Conservation (phyloP, 2,888 invertebrate genomes). For the Tiliacea citrago region DNA sequence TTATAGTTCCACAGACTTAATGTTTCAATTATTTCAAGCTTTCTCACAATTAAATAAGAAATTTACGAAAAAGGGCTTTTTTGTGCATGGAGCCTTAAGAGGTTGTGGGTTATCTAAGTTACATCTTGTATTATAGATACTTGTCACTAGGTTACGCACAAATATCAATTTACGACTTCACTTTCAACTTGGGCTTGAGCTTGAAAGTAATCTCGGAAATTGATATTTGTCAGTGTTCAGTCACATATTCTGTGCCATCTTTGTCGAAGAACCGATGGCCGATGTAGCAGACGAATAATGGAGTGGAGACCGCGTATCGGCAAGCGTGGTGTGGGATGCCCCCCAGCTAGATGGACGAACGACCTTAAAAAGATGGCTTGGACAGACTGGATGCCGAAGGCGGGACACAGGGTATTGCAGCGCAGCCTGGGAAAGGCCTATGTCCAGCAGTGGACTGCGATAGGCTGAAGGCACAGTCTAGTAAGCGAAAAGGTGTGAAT, state of each 20-base stretch:
- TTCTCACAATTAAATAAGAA: too few relatives aligned
- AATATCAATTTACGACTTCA: background rate
- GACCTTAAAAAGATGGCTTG: background rate
- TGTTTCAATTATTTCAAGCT: too few relatives aligned
- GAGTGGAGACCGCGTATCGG: background rate
- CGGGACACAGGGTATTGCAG: background rate
- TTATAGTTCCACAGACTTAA: too few relatives aligned
- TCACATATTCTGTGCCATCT: too few relatives aligned
- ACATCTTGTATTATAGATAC: background rate
- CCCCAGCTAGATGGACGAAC: background rate
- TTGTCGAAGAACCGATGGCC: too few relatives aligned
- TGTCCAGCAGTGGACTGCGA: background rate
- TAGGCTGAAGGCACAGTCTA: background rate
- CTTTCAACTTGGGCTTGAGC: background rate
- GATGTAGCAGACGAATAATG: background rate
- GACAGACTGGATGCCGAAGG: background rate
- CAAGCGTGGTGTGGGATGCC: background rate
- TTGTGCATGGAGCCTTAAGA: too few relatives aligned
- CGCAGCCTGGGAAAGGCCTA: background rate
- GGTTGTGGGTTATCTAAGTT: too few relatives aligned
- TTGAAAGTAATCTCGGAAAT: background rate
- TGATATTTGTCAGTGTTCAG: background rate
- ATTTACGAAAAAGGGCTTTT: too few relatives aligned
- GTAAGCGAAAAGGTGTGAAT: background rate
- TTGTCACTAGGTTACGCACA: background rate